These are phyloP conservation scores for Cervus canadensis DNA, from an alignment of 2,113 vertebrate genomes.

Conservation along the genomic window DNA sequence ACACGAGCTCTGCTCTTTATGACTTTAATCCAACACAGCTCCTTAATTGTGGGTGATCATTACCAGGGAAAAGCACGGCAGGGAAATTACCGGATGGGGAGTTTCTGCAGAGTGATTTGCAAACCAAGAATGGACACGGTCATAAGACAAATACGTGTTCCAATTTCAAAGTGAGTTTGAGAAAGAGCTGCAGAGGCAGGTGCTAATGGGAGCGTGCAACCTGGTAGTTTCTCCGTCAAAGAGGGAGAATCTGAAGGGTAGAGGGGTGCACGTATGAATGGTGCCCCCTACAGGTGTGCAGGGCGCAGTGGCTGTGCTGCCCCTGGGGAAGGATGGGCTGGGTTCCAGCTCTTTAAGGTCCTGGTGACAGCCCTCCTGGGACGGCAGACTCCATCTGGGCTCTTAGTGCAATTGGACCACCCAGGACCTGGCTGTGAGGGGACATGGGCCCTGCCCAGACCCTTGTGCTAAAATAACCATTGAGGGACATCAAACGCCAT, in stretches of 20 bases:
- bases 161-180: not conserved
- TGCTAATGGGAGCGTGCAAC: not conserved
- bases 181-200: not conserved
- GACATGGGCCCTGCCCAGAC: not conserved
- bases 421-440: not conserved
- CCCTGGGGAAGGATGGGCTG: not conserved
- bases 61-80: not conserved
- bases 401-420: not conserved
- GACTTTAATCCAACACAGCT: not conserved
- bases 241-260: not conserved
- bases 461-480: not conserved
- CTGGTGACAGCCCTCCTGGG: not conserved
- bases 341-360: not conserved
- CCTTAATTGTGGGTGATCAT: not conserved
- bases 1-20: not conserved
- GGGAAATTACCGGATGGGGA: not conserved
- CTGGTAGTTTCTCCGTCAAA: not conserved
- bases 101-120: not conserved
- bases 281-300: not conserved
- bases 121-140: not conserved
- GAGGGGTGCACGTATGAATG: not conserved
- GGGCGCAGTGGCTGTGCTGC: not conserved
- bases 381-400: not conserved
- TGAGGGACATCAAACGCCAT: not conserved
- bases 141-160: no score